Evolutionary conservation across 2,888 invertebrate species (phyloP), one percentile per base, ranked within the genome.

Genomic region (Sesamia inferens): DNA sequence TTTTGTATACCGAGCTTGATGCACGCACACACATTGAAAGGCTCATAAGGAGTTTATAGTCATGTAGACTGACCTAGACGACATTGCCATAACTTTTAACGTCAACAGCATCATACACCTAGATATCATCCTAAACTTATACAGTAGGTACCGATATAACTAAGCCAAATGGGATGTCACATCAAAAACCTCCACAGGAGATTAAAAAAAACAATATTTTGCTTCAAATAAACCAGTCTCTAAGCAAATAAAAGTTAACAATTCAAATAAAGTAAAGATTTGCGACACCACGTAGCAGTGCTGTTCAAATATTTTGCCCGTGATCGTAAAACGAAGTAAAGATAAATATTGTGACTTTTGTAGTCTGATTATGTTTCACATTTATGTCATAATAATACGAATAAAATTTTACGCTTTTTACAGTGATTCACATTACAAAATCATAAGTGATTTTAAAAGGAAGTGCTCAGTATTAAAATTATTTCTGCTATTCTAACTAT

Each of bases 311-410:
- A 89, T 89, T 90, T 89, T 86, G 81, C 76, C 84, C 82, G 85
- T 88, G 87, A 82, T 87, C 90, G 83, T 93, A 92, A 93, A 92
- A 90, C 79, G 87, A 87, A 90, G 83, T 88, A 87, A 76, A 88
- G 80, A 85, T 81, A 83, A 90, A 92, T 87, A 88, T 88, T 87
- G 85, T 85, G 85, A 85, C 79, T 84, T 87, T 89, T 88, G 86
- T 88, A 83, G 81, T 83, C 85, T 86, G 86, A 86, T 88, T 86
- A 88, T 82, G 83, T 78, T 81, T 64, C 75, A 62, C 68, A 64
- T 80, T 82, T 74, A 82, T 80, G 77, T 86, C 77, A 79, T 84
- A 68, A 79, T 79, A 61, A 64, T 68, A 66, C 57, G 31, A 74
- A 76, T 75, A 75, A 83, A 82, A 66, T 64, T 76, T 74, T 51